Conservation (phyloP, 92 coral and sea anemone species). For the Porites rus region DNA sequence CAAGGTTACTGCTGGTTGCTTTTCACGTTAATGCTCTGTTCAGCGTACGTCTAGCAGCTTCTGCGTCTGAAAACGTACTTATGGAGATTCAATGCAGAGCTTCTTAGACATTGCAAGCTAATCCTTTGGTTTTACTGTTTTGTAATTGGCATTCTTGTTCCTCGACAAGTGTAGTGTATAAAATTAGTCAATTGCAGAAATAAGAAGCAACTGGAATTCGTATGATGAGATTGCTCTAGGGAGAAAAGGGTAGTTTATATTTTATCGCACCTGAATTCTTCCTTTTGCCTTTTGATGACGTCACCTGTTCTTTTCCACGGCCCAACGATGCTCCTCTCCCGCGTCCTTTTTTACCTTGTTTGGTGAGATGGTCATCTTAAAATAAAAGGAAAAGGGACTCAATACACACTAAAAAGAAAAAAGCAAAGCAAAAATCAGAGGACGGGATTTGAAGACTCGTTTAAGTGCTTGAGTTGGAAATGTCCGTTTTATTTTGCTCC, state of each 20-base stretch:
- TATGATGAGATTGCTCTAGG: accelerated
- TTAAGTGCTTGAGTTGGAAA: too few relatives aligned
- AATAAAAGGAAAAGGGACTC: too few relatives aligned
- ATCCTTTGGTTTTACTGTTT: too few relatives aligned
- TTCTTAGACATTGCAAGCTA: too few relatives aligned
- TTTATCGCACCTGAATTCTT: neutral
- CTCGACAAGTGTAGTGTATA: too few relatives aligned
- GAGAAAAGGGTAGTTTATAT: neutral
- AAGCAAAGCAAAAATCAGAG: too few relatives aligned
- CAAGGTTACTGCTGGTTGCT: neutral
- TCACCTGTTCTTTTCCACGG: neutral
- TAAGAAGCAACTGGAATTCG: neutral
- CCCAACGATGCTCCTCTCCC: neutral
- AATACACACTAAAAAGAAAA: neutral
- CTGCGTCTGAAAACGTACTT: neutral
- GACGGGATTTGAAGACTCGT: too few relatives aligned
- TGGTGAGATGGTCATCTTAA: too few relatives aligned
- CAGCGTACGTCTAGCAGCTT: neutral
- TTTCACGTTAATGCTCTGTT: neutral
- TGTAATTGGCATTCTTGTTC: neutral
- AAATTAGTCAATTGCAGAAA: too few relatives aligned
- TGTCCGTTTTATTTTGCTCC: too few relatives aligned
- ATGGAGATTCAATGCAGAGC: neutral
- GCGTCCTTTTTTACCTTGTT: neutral
- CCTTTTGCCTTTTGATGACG: neutral